Evolutionary conservation across 2,888 invertebrate species (phyloP).

Genomic region (Tuberolachnus salignus): DNA sequence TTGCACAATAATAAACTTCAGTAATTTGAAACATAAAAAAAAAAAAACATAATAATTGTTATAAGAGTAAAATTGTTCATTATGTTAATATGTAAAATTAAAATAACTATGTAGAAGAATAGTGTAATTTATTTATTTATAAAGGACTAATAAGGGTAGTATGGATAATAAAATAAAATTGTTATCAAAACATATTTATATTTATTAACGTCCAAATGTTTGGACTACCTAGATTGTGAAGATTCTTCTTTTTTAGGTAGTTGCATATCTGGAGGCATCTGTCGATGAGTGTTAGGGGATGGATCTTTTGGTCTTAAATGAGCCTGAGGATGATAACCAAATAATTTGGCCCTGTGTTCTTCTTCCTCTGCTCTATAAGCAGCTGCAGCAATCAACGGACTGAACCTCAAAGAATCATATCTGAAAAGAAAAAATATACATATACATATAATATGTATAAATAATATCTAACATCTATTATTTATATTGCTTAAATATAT

Average conservation of each 20-base stretch:
- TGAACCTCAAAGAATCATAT: conserved; percentile 76
- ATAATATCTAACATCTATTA: neutral
- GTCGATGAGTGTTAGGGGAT: conserved; percentile 63
- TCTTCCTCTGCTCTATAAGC: conserved; percentile 72
- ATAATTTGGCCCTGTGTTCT: conserved; percentile 77
- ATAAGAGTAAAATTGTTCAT: conserved; percentile 38
- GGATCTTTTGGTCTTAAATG: conserved; percentile 66
- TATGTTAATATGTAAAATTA: conserved; percentile 17
- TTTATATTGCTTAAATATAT: neutral
- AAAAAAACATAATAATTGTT: conserved; percentile 15
- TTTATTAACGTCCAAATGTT: too few species aligned
- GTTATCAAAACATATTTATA: neutral
- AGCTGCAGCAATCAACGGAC: conserved; percentile 79
- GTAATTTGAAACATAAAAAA: conserved; percentile 13
- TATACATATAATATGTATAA: neutral
- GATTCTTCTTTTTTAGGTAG: conserved; percentile 69
- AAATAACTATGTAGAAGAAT: conserved; percentile 19
- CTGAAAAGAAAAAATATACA: conserved; percentile 60
- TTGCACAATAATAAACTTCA: conserved; percentile 38
- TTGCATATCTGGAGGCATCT: conserved; percentile 64
- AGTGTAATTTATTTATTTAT: conserved; percentile 8
- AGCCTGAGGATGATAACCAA: conserved; percentile 73
- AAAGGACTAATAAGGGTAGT: conserved; percentile 3
- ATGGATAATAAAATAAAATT: conserved; percentile 19
- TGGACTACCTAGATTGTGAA: conserved; percentile 66